Conservation (phyloP, 2,797 vertebrate genomes). For the Fistularia tabacaria region DNA sequence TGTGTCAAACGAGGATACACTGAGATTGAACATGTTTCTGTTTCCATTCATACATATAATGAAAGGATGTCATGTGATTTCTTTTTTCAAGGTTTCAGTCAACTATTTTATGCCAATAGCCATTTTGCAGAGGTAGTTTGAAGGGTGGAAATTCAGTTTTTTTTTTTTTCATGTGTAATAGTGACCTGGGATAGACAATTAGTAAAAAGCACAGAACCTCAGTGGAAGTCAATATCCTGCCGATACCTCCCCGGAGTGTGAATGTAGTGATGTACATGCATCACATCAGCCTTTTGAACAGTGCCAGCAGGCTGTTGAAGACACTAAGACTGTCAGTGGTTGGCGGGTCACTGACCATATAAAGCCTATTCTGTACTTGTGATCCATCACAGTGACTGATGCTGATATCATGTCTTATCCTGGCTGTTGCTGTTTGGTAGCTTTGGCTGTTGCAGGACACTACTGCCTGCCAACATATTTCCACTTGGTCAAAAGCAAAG, state of each 20-base stretch:
- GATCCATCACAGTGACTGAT: constrained; percentile 54
- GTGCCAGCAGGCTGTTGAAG: constrained; percentile 23
- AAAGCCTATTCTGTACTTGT: constrained; percentile 40
- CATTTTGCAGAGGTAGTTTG: constrained; percentile 10
- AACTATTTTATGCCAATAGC: constrained; percentile 12
- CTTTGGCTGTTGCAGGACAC: constrained; percentile 19
- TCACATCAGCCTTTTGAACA: constrained; percentile 26
- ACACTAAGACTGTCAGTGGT: constrained; percentile 29
- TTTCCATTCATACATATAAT: constrained; percentile 9
- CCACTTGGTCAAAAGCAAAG: constrained; percentile 34
- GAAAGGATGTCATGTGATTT: constrained; percentile 13
- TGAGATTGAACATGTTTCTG: constrained; percentile 52
- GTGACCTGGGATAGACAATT: constrained; percentile 6
- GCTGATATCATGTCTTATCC: constrained; percentile 61
- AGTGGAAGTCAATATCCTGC: constrained; percentile 35
- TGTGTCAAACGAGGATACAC: constrained; percentile 58
- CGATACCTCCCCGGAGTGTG: constrained; percentile 6
- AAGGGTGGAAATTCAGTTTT: constrained; percentile 1
- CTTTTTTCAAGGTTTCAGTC: constrained; percentile 4
- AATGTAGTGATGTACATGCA: constrained; percentile 3
- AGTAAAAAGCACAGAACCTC: constrained; percentile 8
- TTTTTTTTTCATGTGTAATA: neutral
- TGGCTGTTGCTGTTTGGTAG: constrained; percentile 34
- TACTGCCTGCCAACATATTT: constrained; percentile 46
- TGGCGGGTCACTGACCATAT: constrained; percentile 29